Evolutionary conservation across 2,888 invertebrate species (phyloP).

Genomic region (Pristionchus entomophagus): DNA sequence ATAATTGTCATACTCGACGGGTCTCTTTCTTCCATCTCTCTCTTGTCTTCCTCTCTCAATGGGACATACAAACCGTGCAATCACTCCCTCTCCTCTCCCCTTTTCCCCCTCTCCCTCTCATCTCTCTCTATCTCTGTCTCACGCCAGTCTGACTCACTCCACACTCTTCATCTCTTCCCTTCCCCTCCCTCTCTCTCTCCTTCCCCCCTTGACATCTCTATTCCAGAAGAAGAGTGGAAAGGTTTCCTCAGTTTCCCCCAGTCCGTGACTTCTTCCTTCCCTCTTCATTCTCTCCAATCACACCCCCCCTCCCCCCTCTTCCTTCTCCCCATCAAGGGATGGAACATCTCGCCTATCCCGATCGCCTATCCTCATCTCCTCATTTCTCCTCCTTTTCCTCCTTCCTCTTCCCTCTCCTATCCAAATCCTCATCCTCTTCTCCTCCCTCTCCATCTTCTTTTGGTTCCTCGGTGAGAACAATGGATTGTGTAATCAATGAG

Average conservation of each 20-base stretch:
- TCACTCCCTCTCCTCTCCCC: slow-evolving; percentile 7
- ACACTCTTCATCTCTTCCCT: slow-evolving; percentile 22
- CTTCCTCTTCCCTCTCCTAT: slow-evolving; percentile 4
- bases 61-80: slow-evolving; percentile 15
- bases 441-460: background rate
- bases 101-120: too few relatives aligned
- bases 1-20: background rate
- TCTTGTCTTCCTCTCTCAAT: background rate
- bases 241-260: background rate
- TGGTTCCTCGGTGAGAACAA: background rate
- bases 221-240: slow-evolving; percentile 11
- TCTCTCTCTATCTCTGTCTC: slow-evolving; percentile 28
- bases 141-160: slow-evolving; percentile 25
- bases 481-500: background rate
- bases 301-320: background rate
- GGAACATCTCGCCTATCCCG: slow-evolving; percentile 16
- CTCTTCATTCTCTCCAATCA: slow-evolving; percentile 9
- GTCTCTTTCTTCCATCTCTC: slow-evolving; percentile 15
- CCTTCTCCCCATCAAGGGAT: background rate
- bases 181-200: slow-evolving; percentile 13
- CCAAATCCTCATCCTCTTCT: slow-evolving; percentile 4
- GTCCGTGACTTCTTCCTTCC: slow-evolving; percentile 1
- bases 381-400: slow-evolving; percentile 29
- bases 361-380: slow-evolving; percentile 27
- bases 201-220: slow-evolving; percentile 10